phyloP scores from a whole-genome alignment of 2,113 vertebrate genomes.

The Barnardius zonarius region DNA sequence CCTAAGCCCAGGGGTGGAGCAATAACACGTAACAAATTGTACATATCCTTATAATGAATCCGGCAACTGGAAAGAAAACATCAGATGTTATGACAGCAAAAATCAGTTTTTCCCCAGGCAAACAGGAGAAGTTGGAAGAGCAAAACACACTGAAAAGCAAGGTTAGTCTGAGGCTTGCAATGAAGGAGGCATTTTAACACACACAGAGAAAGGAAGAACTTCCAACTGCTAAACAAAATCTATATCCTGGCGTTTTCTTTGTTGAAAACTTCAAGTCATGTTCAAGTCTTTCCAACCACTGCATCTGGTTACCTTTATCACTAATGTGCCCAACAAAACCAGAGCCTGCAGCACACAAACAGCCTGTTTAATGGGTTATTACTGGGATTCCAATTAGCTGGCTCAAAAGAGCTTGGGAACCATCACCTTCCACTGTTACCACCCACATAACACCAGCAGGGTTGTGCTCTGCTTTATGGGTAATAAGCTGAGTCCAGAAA shows the following conservation, averaged over 20 bases:
- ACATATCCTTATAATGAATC: constrained; percentile 98
- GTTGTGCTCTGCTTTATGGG: neutral
- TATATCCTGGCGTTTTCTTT: neutral
- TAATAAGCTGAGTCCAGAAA: neutral
- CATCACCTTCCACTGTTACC: neutral
- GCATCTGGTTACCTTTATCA: neutral
- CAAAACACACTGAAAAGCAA: neutral
- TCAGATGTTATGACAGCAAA: constrained; percentile 60
- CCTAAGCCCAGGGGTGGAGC: constrained; percentile 97
- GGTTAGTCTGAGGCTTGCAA: neutral
- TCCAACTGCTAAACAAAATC: neutral
- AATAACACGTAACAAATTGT: constrained; percentile 96
- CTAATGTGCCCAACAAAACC: neutral
- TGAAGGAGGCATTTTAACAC: neutral
- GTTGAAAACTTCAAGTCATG: neutral
- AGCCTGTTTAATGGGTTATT: neutral
- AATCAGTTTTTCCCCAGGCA: neutral
- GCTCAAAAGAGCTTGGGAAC: neutral
- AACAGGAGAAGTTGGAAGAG: neutral
- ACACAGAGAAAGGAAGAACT: neutral
- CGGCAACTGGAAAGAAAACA: constrained; percentile 93
- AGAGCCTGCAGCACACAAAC: neutral
- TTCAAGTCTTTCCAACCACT: neutral
- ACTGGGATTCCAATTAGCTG: neutral
- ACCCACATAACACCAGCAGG: neutral